Base-by-base conservation (phyloP, 2,797 vertebrate genomes). In the Nyctibius grandis region DNA sequence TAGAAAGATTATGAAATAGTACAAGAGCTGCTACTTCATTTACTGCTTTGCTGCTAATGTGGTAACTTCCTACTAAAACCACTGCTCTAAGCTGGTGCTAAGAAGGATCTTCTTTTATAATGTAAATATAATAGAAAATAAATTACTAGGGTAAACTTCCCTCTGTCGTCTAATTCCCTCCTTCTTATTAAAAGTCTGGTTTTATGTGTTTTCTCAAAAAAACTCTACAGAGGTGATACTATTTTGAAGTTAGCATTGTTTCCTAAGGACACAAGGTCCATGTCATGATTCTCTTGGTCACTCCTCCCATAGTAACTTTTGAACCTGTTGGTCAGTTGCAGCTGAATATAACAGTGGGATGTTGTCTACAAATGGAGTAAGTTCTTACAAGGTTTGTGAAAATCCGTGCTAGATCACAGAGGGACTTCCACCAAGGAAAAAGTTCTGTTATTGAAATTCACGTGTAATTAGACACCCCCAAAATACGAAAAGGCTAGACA, bases 281-380 rank as follows among this genome's bases (percentile, higher is more conserved):
- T 4, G 4, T 54, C 44, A 14, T 1, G 2, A 33, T 72, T 64
- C 17, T 38, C 5, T 59, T 83, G 16, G 9, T 69, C 4, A 0
- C 21, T 83, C 4, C 15, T 90, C 5, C 47, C 18, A 2, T 61
- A 45, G 22, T 40, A 77, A 34, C 34, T 91, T 76, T 36, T 54
- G 28, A 67, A 59, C n/a, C 19, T 63, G 8, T 69, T 44, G 19
- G 17, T 77, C 15, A 38, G 0, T n/a, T 88, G 48, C 40, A 78
- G 36, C 25, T 59, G 36, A 60, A 25, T 63, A 3, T 77, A 42
- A 17, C 6, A 3, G 19, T 88, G 26, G 29, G 17, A 18, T 76
- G 42, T 57, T 44, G 13, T 75, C 38, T 88, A 22, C 21, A 61
- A 34, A n/a, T 50, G 36, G 38, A 28, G 5, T 61, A 36, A 61